Conservation (phyloP, 2,113 vertebrate genomes). For the Psettodes erumei region DNA sequence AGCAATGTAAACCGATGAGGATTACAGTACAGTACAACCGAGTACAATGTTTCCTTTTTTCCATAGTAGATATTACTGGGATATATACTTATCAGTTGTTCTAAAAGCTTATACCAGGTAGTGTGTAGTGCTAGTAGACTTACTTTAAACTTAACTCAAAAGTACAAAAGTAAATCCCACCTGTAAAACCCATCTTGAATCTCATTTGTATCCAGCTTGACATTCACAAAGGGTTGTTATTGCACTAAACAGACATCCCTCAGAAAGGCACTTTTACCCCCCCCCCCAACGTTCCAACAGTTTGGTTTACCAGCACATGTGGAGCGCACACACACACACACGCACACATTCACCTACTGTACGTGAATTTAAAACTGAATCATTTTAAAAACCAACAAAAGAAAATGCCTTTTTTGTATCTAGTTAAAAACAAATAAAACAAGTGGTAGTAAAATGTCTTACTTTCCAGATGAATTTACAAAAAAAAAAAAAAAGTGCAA, state of each 20-base stretch:
- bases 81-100: conserved; percentile 75
- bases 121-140: conserved; percentile 79
- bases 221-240: conserved; percentile 83
- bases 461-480: conserved; percentile 40
- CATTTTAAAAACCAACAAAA: conserved; percentile 63
- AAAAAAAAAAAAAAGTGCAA: conserved; percentile 70
- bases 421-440: conserved; percentile 76
- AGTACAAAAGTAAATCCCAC: conserved; percentile 70
- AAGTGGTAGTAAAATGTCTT: conserved; percentile 61
- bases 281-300: conserved; percentile 41
- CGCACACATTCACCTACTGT: conserved; percentile 50
- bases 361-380: conserved; percentile 68
- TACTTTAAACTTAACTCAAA: conserved; percentile 64
- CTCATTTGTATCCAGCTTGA: conserved; percentile 75
- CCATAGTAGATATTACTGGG: conserved; percentile 73
- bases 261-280: conserved; percentile 84
- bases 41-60: conserved; percentile 69
- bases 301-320: conserved; percentile 46
- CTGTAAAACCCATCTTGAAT: conserved; percentile 64
- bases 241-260: conserved; percentile 82
- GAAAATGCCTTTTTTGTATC: conserved; percentile 70
- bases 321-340: conserved; percentile 39
- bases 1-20: conserved; percentile 79
- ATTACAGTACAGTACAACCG: conserved; percentile 79
- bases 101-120: conserved; percentile 84